Base-by-base conservation (phyloP, 2,888 invertebrate species). In the Trissoscelio sp. region DNA sequence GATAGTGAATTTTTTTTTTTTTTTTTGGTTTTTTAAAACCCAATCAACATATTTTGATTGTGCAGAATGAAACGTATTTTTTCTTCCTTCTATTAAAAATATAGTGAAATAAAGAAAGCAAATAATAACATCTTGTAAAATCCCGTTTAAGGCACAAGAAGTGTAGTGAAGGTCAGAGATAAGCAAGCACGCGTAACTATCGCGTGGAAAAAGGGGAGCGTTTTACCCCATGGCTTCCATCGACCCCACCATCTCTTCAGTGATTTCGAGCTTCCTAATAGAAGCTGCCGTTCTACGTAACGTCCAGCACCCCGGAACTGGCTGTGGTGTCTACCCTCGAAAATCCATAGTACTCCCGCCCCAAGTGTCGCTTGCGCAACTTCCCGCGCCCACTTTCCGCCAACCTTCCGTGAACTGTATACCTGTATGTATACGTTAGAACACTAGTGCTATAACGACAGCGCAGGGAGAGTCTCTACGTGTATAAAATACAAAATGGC, bases 321-420 rank as follows among this genome's bases (percentile, higher is more conserved):
- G 84, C 85, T 84, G 85, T 86, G 82, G 85, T 88, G 87, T 88
- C 88, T 89, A 88, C 88, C 89, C 88, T 89, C 90, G 88, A 91
- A 91, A 91, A 91, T 91, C 91, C 90, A 91, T 91, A 91, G 89
- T 88, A 88, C 88, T 88, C 89, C 90, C 89, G 89, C 90, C 89
- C 89, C 87, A 75, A 78, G 79, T 64, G 82, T 89, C 90, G 90
- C 90, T 79, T 89, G 90, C 90, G 90, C 89, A 84, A 64, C 62
- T 51, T 44, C 42, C 42, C 57, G 84, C 85, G 79, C 81, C 82
- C 57, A 57, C 78, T 82, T 83, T 81, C 80, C 53, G 62, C 72
- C 69, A 78, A 37, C 78, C 72, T 82, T 79, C 66, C 74, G 58
- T 72, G 48, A 46, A 67, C 55, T n/a, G 6, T 3, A 14, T 14